These are phyloP conservation scores for Yponomeuta evonymella DNA, from an alignment of 2,888 invertebrate species.

Conservation along the genomic window DNA sequence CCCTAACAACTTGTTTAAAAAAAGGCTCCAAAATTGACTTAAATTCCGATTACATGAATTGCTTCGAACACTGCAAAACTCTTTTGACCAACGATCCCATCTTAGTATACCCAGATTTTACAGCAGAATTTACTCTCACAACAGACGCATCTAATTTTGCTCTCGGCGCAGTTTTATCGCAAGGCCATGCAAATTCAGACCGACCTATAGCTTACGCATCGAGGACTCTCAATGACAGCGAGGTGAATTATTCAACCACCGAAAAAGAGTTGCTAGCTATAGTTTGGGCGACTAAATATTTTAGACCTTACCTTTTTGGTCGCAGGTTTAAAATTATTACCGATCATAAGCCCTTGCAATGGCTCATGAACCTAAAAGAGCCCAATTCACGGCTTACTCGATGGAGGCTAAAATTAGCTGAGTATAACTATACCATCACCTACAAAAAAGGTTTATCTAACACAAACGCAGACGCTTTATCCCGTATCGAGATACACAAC, in stretches of 20 bases:
- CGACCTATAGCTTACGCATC: constrained; percentile 29
- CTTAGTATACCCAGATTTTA: constrained; percentile 38
- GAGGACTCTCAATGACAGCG: constrained; percentile 32
- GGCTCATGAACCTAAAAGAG: constrained; percentile 34
- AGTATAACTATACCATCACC: constrained; percentile 23
- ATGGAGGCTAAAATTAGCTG: constrained; percentile 32
- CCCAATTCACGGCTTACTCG: constrained; percentile 32
- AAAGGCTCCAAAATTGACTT: constrained; percentile 23
- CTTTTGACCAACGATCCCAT: constrained; percentile 32
- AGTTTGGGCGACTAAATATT: constrained; percentile 31
- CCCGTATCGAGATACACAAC: constrained; percentile 30
- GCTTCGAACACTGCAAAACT: constrained; percentile 23
- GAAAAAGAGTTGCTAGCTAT: constrained; percentile 39
- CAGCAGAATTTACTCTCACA: constrained; percentile 27
- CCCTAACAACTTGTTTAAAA: constrained; percentile 25
- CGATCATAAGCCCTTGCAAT: constrained; percentile 40
- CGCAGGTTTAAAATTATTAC: constrained; percentile 38
- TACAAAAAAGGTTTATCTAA: constrained; percentile 23
- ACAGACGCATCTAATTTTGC: constrained; percentile 18
- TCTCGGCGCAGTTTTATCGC: constrained; percentile 23
- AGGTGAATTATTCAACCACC: constrained; percentile 27
- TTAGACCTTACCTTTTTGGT: constrained; percentile 36
- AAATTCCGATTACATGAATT: constrained; percentile 24
- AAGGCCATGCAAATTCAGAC: constrained; percentile 24
- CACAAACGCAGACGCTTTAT: constrained; percentile 25